Percentiles rank a stretch among this genome's conserved stretches.
phyloP scores from a whole-genome alignment of 2,888 invertebrate genomes.

The Spilarctia lutea region DNA sequence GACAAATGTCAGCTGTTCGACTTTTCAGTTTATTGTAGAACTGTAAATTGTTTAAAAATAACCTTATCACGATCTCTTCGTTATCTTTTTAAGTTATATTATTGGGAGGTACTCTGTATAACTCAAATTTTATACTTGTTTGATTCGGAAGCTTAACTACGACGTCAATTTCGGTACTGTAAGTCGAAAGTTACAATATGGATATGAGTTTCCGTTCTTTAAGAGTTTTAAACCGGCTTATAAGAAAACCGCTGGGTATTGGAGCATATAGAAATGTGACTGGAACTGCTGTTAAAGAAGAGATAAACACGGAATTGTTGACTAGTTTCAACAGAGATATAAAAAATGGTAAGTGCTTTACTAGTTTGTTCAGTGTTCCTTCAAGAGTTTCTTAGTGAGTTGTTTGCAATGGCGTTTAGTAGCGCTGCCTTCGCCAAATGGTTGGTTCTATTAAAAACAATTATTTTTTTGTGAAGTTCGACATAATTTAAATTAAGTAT shows the following conservation, averaged over 20 bases:
- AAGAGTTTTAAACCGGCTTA: constrained; percentile 73
- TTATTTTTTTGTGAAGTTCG: not conserved
- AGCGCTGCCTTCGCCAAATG: not conserved
- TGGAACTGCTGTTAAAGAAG: constrained; percentile 69
- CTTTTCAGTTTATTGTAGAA: constrained; percentile 5
- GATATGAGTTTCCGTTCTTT: constrained; percentile 66
- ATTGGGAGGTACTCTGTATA: not conserved
- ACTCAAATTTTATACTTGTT: not conserved
- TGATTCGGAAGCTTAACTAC: not conserved
- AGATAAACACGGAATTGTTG: constrained; percentile 67
- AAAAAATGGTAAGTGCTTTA: constrained; percentile 67
- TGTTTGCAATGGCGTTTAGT: not conserved
- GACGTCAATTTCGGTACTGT: not conserved
- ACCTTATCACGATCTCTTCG: constrained; percentile 25
- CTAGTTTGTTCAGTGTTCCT: not conserved
- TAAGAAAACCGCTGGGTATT: constrained; percentile 65
- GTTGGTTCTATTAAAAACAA: not conserved
- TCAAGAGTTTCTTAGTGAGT: not conserved
- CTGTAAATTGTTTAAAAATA: constrained; percentile 21
- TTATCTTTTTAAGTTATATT: constrained; percentile 31
- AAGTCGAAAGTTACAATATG: constrained; percentile 52
- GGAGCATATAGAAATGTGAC: constrained; percentile 64
- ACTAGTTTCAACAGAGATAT: constrained; percentile 74
- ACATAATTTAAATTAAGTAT: not conserved
- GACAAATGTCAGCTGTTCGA: constrained; percentile 11